Conservation (phyloP, 2,113 vertebrate species). For the Herpailurus yagouaroundi region DNA sequence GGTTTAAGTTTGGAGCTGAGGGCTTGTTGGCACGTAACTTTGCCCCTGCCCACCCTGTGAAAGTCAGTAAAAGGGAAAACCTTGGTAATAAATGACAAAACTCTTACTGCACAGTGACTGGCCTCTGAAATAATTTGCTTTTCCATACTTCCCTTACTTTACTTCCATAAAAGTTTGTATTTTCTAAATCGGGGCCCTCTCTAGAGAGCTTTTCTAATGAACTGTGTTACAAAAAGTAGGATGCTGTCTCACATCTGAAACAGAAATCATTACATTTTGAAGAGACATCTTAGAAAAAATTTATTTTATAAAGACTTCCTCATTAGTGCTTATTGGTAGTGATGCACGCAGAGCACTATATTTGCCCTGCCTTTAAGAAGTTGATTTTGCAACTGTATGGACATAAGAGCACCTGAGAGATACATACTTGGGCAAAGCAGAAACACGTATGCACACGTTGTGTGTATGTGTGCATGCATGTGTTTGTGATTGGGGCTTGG, state of each 20-base stretch:
- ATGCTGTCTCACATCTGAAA: constrained; percentile 15
- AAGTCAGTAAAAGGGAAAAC: background rate
- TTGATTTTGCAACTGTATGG: background rate
- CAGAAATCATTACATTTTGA: background rate
- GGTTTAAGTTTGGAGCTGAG: background rate
- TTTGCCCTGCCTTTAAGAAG: background rate
- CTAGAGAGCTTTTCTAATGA: background rate
- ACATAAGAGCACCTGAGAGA: background rate
- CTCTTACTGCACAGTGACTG: background rate
- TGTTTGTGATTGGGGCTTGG: background rate
- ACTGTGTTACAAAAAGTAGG: background rate
- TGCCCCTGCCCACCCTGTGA: background rate
- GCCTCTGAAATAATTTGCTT: background rate
- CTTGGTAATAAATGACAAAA: background rate
- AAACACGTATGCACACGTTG: background rate
- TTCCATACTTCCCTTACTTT: background rate
- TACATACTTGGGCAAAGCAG: background rate
- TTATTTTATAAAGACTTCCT: background rate
- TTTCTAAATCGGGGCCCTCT: constrained; percentile 11
- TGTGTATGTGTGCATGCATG: rapidly evolving
- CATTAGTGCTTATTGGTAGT: background rate
- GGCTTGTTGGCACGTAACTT: rapidly evolving
- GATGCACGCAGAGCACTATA: background rate
- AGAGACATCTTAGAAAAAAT: background rate
- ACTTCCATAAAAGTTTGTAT: background rate